A percentile compares a stretch with the other conserved stretches of the same genome.
These are phyloP conservation scores for Brachionus sp. DNA, from an alignment of 1,140 invertebrate species.

Conservation along the genomic window DNA sequence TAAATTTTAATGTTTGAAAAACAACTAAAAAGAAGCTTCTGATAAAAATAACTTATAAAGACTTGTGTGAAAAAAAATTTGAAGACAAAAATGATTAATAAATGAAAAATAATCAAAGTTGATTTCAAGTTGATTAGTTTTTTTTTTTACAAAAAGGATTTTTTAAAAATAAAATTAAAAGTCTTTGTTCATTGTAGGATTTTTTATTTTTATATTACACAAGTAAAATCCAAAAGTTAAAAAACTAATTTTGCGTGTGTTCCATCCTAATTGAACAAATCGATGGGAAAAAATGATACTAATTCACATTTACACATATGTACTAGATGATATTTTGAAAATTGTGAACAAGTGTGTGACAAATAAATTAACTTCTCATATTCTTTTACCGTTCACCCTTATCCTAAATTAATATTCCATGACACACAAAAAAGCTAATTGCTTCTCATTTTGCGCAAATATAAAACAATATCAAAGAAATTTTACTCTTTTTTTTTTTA, in stretches of 20 bases:
- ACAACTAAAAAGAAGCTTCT: too few species aligned
- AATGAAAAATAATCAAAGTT: too few species aligned
- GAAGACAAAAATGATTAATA: too few species aligned
- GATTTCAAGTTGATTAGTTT: too few species aligned
- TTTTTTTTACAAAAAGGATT: neutral
- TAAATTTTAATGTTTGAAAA: too few species aligned
- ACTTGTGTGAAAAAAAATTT: too few species aligned
- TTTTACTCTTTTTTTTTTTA: conserved; percentile 22
- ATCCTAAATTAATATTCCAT: conserved; percentile 24
- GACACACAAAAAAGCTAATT: conserved; percentile 10
- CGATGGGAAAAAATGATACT: neutral
- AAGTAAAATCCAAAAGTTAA: neutral
- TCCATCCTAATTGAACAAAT: neutral
- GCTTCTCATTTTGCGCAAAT: conserved; percentile 14
- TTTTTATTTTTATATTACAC: neutral
- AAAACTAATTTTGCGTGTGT: too few species aligned
- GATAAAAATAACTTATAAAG: too few species aligned
- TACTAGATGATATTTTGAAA: neutral
- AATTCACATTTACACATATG: neutral
- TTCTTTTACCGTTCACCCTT: conserved; percentile 15
- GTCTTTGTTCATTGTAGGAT: neutral
- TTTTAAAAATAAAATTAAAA: neutral
- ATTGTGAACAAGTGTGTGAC: conserved; percentile 1
- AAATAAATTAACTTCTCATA: neutral
- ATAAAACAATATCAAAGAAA: conserved; percentile 28